phyloP scores from a whole-genome alignment of 53 echinoderm and acorn worm species.

The Stichopus horrens region DNA sequence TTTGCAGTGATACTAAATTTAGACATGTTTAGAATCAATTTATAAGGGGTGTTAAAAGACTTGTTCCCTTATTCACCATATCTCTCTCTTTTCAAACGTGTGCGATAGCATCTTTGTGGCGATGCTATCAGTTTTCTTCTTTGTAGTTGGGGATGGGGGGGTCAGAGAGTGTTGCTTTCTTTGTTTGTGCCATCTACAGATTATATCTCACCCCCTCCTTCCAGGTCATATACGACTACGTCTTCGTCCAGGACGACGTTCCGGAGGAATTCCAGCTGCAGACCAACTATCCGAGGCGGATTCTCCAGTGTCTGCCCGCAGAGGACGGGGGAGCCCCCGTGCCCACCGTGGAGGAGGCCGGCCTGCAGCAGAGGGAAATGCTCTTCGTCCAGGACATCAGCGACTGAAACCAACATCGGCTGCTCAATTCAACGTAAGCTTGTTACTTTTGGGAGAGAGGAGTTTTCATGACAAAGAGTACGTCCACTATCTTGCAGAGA shows the following conservation, averaged over 20 bases:
- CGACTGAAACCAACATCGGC: slow-evolving; percentile 49
- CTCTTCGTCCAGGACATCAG: slow-evolving; percentile 94
- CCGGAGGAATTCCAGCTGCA: slow-evolving; percentile 87
- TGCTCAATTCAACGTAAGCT: neutral
- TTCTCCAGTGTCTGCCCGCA: slow-evolving; percentile 67
- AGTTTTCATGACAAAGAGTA: neutral
- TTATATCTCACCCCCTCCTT: neutral
- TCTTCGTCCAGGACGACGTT: slow-evolving; percentile 83
- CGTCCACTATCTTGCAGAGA: too few relatives aligned
- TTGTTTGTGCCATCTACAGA: too few relatives aligned
- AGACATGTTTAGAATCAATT: too few relatives aligned
- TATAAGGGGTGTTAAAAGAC: too few relatives aligned
- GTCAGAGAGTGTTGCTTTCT: too few relatives aligned
- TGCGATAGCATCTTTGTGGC: too few relatives aligned
- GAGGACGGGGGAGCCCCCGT: slow-evolving; percentile 52
- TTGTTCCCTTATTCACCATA: too few relatives aligned
- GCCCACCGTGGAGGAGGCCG: slow-evolving; percentile 65
- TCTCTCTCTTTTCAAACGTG: too few relatives aligned
- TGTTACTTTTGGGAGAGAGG: neutral
- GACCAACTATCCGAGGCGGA: slow-evolving; percentile 89
- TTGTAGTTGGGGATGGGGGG: too few relatives aligned
- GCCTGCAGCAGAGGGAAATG: slow-evolving; percentile 80
- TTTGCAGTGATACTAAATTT: too few relatives aligned
- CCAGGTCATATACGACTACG: slow-evolving; percentile 92
- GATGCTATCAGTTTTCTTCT: too few relatives aligned